phyloP scores from a whole-genome alignment of 2,113 vertebrate species.

The Jacana jacana region DNA sequence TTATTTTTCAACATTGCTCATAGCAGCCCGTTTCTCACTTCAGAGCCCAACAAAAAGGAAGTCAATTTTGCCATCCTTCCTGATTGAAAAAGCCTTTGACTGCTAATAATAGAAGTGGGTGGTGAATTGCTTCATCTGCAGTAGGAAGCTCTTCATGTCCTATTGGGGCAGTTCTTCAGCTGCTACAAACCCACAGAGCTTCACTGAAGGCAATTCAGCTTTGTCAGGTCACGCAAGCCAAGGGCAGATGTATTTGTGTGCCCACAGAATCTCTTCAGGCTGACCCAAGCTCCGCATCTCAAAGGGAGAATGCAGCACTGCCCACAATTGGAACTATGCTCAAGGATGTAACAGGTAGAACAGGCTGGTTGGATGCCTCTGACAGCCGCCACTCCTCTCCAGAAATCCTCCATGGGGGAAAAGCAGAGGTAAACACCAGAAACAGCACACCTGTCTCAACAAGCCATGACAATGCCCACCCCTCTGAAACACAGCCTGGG shows the following conservation, averaged over 20 bases:
- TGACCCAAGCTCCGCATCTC: neutral
- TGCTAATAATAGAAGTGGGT: conserved; percentile 51
- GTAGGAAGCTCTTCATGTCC: conserved; percentile 38
- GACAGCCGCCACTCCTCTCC: neutral
- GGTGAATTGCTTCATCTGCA: conserved; percentile 48
- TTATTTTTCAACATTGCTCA: neutral
- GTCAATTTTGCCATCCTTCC: conserved; percentile 49
- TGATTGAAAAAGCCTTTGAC: conserved; percentile 31
- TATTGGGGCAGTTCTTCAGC: conserved; percentile 24
- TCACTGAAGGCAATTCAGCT: neutral
- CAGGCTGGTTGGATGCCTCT: neutral
- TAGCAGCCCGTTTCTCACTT: conserved; percentile 16
- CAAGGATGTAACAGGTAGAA: neutral
- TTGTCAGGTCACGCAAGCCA: neutral
- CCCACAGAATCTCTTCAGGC: neutral
- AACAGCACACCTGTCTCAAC: neutral
- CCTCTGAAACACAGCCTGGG: neutral
- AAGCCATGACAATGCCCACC: neutral
- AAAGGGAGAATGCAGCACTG: neutral
- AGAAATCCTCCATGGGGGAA: neutral
- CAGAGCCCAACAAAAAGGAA: conserved; percentile 21
- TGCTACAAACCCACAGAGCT: neutral
- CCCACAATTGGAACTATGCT: neutral
- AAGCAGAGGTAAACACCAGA: neutral
- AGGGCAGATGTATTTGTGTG: neutral